These are phyloP conservation scores for Rhabdomys dilectus DNA, from an alignment of 2,113 vertebrate species.

Conservation along the genomic window DNA sequence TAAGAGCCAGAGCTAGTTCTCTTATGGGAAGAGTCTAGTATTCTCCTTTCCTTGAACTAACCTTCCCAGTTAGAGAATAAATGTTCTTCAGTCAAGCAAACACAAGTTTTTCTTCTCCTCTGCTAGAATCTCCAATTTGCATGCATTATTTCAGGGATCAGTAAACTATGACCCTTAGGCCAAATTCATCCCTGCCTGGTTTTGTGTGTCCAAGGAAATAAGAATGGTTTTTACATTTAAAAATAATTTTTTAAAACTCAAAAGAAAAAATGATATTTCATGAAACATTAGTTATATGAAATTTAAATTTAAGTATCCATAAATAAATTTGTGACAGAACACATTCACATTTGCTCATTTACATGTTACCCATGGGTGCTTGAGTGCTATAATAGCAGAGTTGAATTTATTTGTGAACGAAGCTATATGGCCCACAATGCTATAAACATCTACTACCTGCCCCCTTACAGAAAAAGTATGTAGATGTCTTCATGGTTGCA, in stretches of 20 bases:
- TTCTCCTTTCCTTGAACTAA: constrained; percentile 59
- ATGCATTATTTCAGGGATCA: constrained; percentile 53
- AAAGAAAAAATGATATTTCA: constrained; percentile 48
- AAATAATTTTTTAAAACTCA: constrained; percentile 36
- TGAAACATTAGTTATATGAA: constrained; percentile 40
- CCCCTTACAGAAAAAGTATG: constrained; percentile 32
- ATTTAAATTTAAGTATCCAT: constrained; percentile 54
- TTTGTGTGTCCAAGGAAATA: constrained; percentile 41
- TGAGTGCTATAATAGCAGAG: constrained; percentile 5
- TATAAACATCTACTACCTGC: constrained; percentile 1
- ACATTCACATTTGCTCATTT: constrained; percentile 32
- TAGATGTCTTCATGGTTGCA: background rate
- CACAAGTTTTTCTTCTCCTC: constrained; percentile 17
- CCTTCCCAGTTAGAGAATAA: constrained; percentile 48
- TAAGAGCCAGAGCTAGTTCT: background rate
- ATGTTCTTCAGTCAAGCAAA: constrained; percentile 54
- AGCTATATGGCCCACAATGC: background rate
- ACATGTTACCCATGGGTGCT: background rate
- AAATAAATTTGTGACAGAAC: constrained; percentile 52
- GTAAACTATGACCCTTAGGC: constrained; percentile 39
- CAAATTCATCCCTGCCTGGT: constrained; percentile 23
- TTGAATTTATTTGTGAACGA: background rate
- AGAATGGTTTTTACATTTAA: constrained; percentile 56
- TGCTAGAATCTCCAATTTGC: constrained; percentile 29
- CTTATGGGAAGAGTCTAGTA: background rate